Evolutionary conservation across 1,140 invertebrate genomes (phyloP), one percentile per base, ranked within the genome.

Genomic region (Hirudo medicinalis): DNA sequence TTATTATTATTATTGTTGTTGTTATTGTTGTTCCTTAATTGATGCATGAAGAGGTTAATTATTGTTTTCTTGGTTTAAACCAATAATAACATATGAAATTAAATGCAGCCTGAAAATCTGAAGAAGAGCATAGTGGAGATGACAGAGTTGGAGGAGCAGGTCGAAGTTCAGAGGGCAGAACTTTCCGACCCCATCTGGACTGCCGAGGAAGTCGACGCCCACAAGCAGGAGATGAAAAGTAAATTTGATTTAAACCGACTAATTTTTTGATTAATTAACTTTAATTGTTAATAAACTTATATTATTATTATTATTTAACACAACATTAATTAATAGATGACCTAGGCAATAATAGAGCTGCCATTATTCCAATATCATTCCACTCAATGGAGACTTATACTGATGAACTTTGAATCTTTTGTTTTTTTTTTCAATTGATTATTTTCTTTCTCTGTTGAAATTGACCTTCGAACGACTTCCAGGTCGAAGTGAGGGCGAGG

Each of bases 401-500:
- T 36, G 32, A 5, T 17, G 43, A 49, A 49, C 43, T 49, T 49
- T 49, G 43, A 11, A 11, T 11, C 40, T 43, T 69, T 49, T 69
- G 53, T 49, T 49, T 49, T 69, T 25, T 19, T 49, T 19, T 49
- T 2, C 36, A 69, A 49, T 40, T 17, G 11, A 54, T 54, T 17
- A n/a, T n/a, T n/a, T n/a, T n/a, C n/a, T n/a, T n/a, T n/a, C n/a
- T n/a, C n/a, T n/a, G n/a, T n/a, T n/a, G n/a, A n/a, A 27, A 25
- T 63, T 71, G 15, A 19, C 32, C 6, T 36, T 71, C 40, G 53
- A 5, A 69, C 49, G 69, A 54, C 67, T 72, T 72, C 55, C 75
- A 89, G 92, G 94, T 79, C 86, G 90, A 76, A 86, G 87, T 73
- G 86, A 89, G 78, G 89, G 91, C 32, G 89, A 91, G 75, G 90